These are phyloP conservation scores for Asobara japonica DNA, from an alignment of 1,140 invertebrate genomes.

Conservation along the genomic window DNA sequence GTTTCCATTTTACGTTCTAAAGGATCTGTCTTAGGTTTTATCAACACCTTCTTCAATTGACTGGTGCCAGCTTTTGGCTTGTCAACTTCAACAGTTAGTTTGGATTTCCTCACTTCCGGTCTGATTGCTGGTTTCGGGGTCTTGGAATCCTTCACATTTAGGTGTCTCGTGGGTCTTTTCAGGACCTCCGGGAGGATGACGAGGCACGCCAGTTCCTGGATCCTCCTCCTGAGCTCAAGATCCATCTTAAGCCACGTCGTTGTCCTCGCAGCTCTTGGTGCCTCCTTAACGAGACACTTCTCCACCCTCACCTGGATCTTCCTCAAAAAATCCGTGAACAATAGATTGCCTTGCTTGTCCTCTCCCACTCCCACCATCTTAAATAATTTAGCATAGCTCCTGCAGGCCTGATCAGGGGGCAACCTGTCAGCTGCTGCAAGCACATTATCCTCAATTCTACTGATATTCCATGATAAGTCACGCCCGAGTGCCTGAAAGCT, in stretches of 20 bases:
- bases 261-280: constrained; percentile 71
- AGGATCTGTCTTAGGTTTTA: constrained; percentile 63
- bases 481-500: constrained; percentile 73
- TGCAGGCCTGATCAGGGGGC: constrained; percentile 77
- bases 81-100: constrained; percentile 70
- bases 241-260: constrained; percentile 74
- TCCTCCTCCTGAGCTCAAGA: constrained; percentile 69
- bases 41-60: constrained; percentile 53
- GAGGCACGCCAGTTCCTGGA: constrained; percentile 71
- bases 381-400: constrained; percentile 70
- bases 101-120: constrained; percentile 70
- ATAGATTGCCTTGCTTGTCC: constrained; percentile 58
- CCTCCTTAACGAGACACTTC: constrained; percentile 72
- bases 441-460: constrained; percentile 74
- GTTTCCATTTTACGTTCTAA: constrained; percentile 60
- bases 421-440: constrained; percentile 72
- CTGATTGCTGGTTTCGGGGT: constrained; percentile 49
- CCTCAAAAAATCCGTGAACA: constrained; percentile 64
- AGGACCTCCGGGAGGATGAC: constrained; percentile 63
- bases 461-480: constrained; percentile 75
- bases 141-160: constrained; percentile 59
- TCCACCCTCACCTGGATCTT: constrained; percentile 68
- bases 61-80: constrained; percentile 51
- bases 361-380: constrained; percentile 58
- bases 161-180: constrained; percentile 57